Evolutionary conservation across 2,888 invertebrate genomes (phyloP).

Genomic region (Philaethria dido): DNA sequence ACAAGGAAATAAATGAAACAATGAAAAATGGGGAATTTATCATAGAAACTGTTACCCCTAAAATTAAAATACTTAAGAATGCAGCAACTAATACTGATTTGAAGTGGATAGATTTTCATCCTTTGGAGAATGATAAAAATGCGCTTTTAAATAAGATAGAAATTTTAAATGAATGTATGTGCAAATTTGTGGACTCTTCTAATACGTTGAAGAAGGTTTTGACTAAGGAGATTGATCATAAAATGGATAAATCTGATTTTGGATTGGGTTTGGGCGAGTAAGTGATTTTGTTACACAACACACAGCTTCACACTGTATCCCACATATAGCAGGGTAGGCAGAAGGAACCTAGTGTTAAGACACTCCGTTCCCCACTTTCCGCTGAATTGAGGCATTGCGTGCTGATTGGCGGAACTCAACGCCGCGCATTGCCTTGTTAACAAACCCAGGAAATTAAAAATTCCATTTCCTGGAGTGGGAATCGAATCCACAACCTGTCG

Average conservation of each 20-base stretch:
- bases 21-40: conserved; percentile 70
- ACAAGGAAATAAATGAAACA: conserved; percentile 57
- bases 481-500: too few species aligned
- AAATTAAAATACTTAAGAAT: conserved; percentile 69
- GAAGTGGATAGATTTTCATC: conserved; percentile 59
- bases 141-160: conserved; percentile 68
- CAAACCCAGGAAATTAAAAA: too few species aligned
- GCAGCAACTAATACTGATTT: conserved; percentile 65
- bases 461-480: too few species aligned
- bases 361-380: too few species aligned
- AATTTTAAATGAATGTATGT: conserved; percentile 70
- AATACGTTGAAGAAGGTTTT: conserved; percentile 68
- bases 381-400: too few species aligned
- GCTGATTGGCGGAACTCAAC: too few species aligned
- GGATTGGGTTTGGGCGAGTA: conserved; percentile 67
- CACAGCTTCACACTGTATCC: not conserved
- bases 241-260: conserved; percentile 59
- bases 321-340: too few species aligned
- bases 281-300: conserved; percentile 48
- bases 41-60: conserved; percentile 67
- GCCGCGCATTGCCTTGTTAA: too few species aligned
- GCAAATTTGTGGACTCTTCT: conserved; percentile 71
- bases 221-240: conserved; percentile 62
- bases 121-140: conserved; percentile 54
- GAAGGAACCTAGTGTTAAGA: too few species aligned